These are phyloP conservation scores for Daubentonia madagascariensis DNA, from an alignment of 2,113 vertebrate species.

Conservation along the genomic window DNA sequence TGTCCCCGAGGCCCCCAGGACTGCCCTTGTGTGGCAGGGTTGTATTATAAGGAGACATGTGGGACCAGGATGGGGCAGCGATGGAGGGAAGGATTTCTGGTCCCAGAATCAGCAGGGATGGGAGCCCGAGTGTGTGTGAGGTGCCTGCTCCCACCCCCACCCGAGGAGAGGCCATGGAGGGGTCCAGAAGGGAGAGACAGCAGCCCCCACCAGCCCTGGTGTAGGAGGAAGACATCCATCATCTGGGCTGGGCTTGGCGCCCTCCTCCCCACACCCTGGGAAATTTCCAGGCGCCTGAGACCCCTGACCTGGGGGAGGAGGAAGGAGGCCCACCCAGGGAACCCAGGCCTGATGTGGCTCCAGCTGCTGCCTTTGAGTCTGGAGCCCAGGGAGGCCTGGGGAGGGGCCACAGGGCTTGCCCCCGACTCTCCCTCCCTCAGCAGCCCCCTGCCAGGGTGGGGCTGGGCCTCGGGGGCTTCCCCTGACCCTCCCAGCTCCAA, in stretches of 20 bases:
- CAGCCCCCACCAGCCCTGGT: neutral
- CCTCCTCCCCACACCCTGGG: neutral
- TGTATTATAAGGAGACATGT: neutral
- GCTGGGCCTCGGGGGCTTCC: neutral
- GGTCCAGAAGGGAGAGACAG: neutral
- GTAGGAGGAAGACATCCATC: neutral
- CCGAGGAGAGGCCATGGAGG: neutral
- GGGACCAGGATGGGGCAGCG: neutral
- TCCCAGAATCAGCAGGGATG: neutral
- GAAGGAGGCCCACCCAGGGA: neutral
- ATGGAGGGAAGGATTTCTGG: neutral
- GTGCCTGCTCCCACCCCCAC: neutral
- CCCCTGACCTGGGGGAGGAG: neutral
- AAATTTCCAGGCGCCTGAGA: neutral
- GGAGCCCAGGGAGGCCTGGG: neutral
- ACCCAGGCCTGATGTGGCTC: neutral
- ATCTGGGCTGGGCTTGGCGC: neutral
- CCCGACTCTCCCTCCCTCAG: rapidly evolving
- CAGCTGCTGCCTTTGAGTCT: neutral
- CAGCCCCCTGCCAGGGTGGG: neutral
- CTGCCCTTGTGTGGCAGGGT: neutral
- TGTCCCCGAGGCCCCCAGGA: neutral
- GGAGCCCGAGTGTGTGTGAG: neutral
- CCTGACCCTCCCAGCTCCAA: rapidly evolving
- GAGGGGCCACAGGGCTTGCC: neutral